A percentile compares a stretch with the other conserved stretches of the same genome.
Conservation (phyloP, 2,797 vertebrate genomes). For the Acipenser ruthenus region DNA sequence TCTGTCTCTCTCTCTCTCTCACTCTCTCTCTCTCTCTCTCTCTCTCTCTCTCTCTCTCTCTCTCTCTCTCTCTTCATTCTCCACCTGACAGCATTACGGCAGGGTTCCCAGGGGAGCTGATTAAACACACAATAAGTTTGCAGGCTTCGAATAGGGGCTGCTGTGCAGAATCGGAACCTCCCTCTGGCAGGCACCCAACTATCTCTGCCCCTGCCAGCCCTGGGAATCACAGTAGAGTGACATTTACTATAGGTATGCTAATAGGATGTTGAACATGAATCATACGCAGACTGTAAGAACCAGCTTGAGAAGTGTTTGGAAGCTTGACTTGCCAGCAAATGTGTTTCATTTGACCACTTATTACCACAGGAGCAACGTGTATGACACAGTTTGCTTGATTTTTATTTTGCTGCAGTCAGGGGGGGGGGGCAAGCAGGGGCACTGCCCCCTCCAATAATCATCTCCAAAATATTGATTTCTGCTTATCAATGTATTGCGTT, state of each 20-base stretch:
- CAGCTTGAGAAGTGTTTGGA: conserved; percentile 6
- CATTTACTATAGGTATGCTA: neutral
- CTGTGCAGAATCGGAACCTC: neutral
- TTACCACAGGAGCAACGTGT: too few species aligned
- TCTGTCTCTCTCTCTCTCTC: neutral
- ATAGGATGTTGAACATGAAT: neutral
- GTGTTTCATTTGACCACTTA: conserved; percentile 13
- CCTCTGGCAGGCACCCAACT: neutral
- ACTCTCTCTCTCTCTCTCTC: too few species aligned
- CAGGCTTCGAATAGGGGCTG: neutral
- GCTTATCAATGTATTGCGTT: too few species aligned
- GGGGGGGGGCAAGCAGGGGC: neutral
- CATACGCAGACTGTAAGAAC: conserved; percentile 5
- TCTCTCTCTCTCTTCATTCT: neutral
- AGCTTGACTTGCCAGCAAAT: neutral
- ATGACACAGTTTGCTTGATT: neutral
- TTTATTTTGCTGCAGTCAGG: conserved; percentile 9
- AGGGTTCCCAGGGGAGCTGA: conserved; percentile 5
- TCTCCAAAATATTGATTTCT: too few species aligned
- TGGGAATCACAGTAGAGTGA: conserved; percentile 1
- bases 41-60: too few species aligned
- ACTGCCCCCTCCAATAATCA: neutral
- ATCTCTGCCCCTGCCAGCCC: neutral
- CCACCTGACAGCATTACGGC: conserved; percentile 9
- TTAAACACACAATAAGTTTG: conserved; percentile 6